Conservation (phyloP, 2,888 invertebrate species). For the Drosophila fungiperda region DNA sequence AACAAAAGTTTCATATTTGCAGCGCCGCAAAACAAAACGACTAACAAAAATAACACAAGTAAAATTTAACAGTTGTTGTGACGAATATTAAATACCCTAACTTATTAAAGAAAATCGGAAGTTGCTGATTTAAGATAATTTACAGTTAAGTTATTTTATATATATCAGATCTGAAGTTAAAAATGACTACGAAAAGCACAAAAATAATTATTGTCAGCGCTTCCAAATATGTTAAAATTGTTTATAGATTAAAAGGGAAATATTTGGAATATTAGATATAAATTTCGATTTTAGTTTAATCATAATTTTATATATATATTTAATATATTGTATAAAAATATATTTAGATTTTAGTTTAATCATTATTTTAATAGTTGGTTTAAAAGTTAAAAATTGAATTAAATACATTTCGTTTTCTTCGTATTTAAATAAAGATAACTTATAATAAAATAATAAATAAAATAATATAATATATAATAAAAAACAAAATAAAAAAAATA, state of each 20-base stretch:
- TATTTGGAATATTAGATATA: not conserved
- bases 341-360: not conserved
- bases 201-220: not conserved
- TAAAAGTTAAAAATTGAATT: too few species aligned
- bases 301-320: too few species aligned
- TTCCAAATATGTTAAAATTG: not conserved
- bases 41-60: conserved; percentile 16
- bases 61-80: not conserved
- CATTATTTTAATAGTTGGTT: not conserved
- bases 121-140: fast-evolving
- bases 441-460: too few species aligned
- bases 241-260: too few species aligned
- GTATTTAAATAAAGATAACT: too few species aligned
- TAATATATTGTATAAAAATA: not conserved
- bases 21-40: conserved; percentile 53
- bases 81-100: conserved; percentile 13
- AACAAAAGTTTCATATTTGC: conserved; percentile 79
- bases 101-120: not conserved
- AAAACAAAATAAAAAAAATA: too few species aligned
- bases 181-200: not conserved
- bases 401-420: too few species aligned
- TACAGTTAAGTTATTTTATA: too few species aligned
- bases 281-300: too few species aligned
- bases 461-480: too few species aligned
- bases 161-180: not conserved